Evolutionary conservation across 2,888 invertebrate species (phyloP).

Genomic region (Nemotelus pantherinus): DNA sequence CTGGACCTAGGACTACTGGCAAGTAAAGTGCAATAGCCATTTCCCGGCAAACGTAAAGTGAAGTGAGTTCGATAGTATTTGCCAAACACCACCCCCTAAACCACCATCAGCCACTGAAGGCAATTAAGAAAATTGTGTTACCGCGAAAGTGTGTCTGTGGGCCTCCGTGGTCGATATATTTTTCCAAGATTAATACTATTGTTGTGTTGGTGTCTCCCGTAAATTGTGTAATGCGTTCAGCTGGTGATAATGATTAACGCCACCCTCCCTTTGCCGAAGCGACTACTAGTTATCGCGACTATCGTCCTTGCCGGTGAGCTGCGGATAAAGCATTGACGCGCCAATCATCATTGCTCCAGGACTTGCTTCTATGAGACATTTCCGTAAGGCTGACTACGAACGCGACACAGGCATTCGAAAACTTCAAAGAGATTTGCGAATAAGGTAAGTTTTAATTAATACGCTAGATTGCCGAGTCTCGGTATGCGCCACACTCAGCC

Average conservation of each 20-base stretch:
- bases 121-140: slow-evolving; percentile 36
- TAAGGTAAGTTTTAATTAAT: slow-evolving; percentile 42
- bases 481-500: background rate
- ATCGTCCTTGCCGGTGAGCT: background rate
- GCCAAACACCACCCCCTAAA: background rate
- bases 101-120: slow-evolving; percentile 12
- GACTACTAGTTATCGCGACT: background rate
- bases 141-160: slow-evolving; percentile 40
- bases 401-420: slow-evolving; percentile 38
- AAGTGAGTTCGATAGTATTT: background rate
- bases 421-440: slow-evolving; percentile 38
- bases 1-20: slow-evolving; percentile 1
- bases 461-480: slow-evolving; percentile 5
- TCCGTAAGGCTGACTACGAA: background rate
- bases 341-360: slow-evolving; percentile 8
- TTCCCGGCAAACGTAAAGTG: slow-evolving; percentile 7
- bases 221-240: slow-evolving; percentile 27
- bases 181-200: slow-evolving; percentile 23
- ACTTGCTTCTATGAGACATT: slow-evolving; percentile 20
- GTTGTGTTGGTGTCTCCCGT: slow-evolving; percentile 19
- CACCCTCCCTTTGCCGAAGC: background rate
- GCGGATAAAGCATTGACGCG: slow-evolving; percentile 1
- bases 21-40: background rate
- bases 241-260: slow-evolving; percentile 26
- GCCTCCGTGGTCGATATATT: slow-evolving; percentile 20